These are phyloP conservation scores for Neoascia interrupta DNA, from an alignment of 2,888 invertebrate species.

Conservation along the genomic window DNA sequence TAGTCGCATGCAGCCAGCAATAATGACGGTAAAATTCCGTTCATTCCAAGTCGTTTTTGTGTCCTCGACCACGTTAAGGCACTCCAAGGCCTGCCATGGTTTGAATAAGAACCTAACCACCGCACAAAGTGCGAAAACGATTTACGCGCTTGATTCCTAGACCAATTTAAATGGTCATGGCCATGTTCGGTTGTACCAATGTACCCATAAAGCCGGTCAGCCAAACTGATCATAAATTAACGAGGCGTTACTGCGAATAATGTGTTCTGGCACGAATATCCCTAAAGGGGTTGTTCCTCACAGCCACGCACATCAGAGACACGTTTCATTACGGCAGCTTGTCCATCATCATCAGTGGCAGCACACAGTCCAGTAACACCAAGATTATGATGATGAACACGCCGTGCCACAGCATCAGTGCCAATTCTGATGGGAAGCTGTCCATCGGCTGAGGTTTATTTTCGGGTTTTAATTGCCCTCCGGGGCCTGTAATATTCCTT, in stretches of 20 bases:
- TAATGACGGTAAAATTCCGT: slow-evolving; percentile 59
- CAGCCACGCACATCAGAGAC: slow-evolving; percentile 54
- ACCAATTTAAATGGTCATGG: slow-evolving; percentile 64
- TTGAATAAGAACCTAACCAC: too few species aligned
- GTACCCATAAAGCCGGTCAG: slow-evolving; percentile 31
- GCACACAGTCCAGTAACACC: neutral
- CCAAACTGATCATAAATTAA: slow-evolving; percentile 67
- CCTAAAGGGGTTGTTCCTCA: slow-evolving; percentile 61
- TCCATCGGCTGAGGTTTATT: slow-evolving; percentile 54
- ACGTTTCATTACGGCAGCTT: slow-evolving; percentile 61
- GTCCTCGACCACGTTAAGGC: neutral
- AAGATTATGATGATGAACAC: slow-evolving; percentile 35
- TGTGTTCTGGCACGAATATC: slow-evolving; percentile 67
- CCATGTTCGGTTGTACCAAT: slow-evolving; percentile 35
- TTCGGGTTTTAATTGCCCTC: slow-evolving; percentile 64
- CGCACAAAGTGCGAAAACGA: slow-evolving; percentile 40
- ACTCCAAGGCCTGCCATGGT: neutral
- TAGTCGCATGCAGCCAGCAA: slow-evolving; percentile 50
- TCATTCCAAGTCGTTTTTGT: slow-evolving; percentile 35
- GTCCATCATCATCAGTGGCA: slow-evolving; percentile 47
- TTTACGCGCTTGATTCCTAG: slow-evolving; percentile 65
- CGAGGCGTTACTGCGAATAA: slow-evolving; percentile 68
- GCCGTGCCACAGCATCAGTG: slow-evolving; percentile 21
- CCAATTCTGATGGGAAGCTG: slow-evolving; percentile 64
- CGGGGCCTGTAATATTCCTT: slow-evolving; percentile 54